Conservation (phyloP, 2,797 vertebrate genomes). For the Enoplosus armatus region DNA sequence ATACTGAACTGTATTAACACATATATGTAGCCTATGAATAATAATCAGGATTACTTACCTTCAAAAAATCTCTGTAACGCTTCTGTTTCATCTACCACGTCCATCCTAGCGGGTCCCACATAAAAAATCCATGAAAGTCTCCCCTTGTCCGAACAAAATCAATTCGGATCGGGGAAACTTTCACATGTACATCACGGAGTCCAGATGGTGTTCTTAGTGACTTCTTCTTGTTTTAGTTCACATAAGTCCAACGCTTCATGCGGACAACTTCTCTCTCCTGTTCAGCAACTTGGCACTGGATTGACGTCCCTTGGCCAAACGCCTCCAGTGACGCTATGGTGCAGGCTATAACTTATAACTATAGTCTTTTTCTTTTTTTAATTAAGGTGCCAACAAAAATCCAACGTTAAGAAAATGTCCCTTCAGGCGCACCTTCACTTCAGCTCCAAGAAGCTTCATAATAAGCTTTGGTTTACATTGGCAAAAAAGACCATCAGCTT, state of each 20-base stretch:
- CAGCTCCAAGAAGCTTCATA: constrained; percentile 22
- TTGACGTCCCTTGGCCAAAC: constrained; percentile 30
- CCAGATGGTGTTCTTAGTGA: constrained; percentile 12
- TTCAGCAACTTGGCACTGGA: constrained; percentile 26
- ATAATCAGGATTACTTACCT: constrained; percentile 85
- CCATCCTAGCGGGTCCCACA: constrained; percentile 91
- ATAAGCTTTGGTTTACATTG: constrained; percentile 9
- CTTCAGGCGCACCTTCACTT: constrained; percentile 42
- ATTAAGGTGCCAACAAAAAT: constrained; percentile 28
- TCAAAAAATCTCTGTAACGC: constrained; percentile 98
- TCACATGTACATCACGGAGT: constrained; percentile 76
- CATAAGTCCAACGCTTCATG: constrained; percentile 51
- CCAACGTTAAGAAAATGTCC: background rate
- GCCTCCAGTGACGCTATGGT: constrained; percentile 26
- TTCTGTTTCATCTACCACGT: constrained; percentile 99
- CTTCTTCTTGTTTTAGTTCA: constrained; percentile 33
- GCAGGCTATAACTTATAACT: constrained; percentile 13
- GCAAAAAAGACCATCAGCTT: background rate
- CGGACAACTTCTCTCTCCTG: constrained; percentile 33
- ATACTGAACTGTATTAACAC: background rate
- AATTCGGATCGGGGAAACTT: constrained; percentile 79
- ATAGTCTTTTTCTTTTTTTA: background rate
- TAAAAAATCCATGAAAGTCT: constrained; percentile 87
- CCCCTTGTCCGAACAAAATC: constrained; percentile 78
- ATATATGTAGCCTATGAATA: background rate